Evolutionary conservation across 2,888 invertebrate genomes (phyloP), one percentile per base, ranked within the genome.

Genomic region (Tetanocera ferruginea): DNA sequence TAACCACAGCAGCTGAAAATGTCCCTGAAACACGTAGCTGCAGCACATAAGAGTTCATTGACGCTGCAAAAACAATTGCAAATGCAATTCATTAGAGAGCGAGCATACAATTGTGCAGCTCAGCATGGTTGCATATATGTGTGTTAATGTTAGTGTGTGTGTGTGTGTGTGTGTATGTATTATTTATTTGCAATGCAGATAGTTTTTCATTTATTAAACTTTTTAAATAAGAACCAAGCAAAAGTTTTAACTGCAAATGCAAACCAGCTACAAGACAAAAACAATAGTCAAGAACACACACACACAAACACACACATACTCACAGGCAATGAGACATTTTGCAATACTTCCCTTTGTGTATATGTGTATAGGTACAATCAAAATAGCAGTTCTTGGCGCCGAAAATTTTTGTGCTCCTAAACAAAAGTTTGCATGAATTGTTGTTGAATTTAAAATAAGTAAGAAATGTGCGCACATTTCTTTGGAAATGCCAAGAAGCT

Each of bases 391-490:
- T 14, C n/a, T 66, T 34, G 66, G 66, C 52, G 55, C 75, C 75
- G 37, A 52, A 75, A 67, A 43, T 67, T 2, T 55, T 55, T 75
- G 67, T 23, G n/a, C 37, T 75, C 67, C 23, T 43, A 67, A 67
- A 52, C 67, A 75, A 75, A 75, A 75, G 75, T 75, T 55, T 37
- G 34, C 52, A 52, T 60, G 52, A 67, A 51, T 75, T 67, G 75
- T 34, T 31, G 67, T 66, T 8, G 55, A 66, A 75, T 55, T 43
- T 51, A 51, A 49, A 69, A 25, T 51, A 28, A 49, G 51, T 14
- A 69, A 69, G 69, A 69, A 69, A 34, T 51, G 14, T 28, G 25
- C 17, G 28, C 25, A 19, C 17, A 11, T 28, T 69, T 43, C 69
- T 28, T 51, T 28, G 25, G 69, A 49, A 25, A 60, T 28, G 60